A percentile compares a stretch with the other conserved stretches of the same genome.
Evolutionary conservation across 2,797 vertebrate species (phyloP).

Genomic region (Pygocentrus nattereri): DNA sequence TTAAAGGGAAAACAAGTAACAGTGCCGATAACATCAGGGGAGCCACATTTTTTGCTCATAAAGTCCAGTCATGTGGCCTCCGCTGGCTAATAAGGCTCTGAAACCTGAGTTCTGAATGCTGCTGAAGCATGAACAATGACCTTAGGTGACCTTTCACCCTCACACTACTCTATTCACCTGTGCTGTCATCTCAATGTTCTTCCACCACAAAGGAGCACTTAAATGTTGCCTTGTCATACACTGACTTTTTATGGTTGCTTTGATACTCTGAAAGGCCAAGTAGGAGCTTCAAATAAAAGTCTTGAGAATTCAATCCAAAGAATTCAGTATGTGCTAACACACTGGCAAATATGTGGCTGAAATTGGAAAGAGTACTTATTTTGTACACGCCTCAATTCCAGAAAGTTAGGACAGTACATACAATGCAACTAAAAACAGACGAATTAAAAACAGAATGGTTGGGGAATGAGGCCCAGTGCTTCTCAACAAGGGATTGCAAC

Average conservation of each 20-base stretch:
- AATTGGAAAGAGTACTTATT: neutral
- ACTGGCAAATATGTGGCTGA: neutral
- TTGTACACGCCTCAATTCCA: too few relatives aligned
- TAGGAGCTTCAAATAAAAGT: neutral
- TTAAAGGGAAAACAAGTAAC: conserved; percentile 35
- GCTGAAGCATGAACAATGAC: conserved; percentile 39
- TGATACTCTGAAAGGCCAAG: neutral
- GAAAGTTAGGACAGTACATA: too few relatives aligned
- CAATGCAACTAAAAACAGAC: too few relatives aligned
- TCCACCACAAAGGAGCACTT: conserved; percentile 9
- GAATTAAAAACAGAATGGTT: too few relatives aligned
- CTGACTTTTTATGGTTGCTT: conserved; percentile 8
- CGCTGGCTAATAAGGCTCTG: conserved; percentile 15
- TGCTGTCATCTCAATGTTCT: conserved; percentile 10
- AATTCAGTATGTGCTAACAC: neutral
- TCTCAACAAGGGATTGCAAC: too few relatives aligned
- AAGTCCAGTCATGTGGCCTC: conserved; percentile 35
- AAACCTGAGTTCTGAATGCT: conserved; percentile 36
- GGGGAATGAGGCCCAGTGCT: too few relatives aligned
- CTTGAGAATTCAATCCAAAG: neutral
- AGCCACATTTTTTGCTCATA: conserved; percentile 35
- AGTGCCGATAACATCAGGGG: conserved; percentile 13
- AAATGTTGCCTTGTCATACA: conserved; percentile 4
- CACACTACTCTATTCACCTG: conserved; percentile 10
- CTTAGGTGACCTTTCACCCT: conserved; percentile 36